Conservation (phyloP, 2,888 invertebrate species). For the Pogonocherus hispidulus region DNA sequence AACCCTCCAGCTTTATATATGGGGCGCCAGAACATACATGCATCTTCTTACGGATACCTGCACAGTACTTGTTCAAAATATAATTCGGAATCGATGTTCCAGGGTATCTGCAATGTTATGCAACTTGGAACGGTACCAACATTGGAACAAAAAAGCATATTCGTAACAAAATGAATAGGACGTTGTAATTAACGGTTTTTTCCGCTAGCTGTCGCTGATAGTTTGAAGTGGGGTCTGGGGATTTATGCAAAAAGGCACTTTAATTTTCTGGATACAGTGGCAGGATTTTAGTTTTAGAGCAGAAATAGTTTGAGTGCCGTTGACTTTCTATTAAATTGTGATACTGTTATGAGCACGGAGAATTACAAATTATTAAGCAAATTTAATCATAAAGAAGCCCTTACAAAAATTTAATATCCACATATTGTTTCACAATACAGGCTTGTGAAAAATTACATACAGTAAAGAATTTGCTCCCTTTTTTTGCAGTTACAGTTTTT, state of each 20-base stretch:
- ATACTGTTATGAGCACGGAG: no score
- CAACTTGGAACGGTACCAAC: constrained; percentile 30
- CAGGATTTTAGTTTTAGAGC: constrained; percentile 1
- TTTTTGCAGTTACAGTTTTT: no score
- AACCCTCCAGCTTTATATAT: not conserved
- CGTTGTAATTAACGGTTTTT: constrained; percentile 34
- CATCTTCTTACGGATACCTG: constrained; percentile 14
- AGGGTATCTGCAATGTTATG: constrained; percentile 16
- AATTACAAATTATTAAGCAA: not conserved
- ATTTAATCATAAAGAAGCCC: no score
- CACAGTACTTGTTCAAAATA: constrained; percentile 10
- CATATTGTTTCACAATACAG: no score
- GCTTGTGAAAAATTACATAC: no score
- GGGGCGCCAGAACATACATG: not conserved
- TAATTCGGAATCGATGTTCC: constrained; percentile 23
- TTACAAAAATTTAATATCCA: no score
- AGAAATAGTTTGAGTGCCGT: constrained; percentile 1
- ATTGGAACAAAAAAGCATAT: constrained; percentile 10
- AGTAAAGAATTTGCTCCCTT: no score
- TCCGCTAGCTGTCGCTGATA: constrained; percentile 8
- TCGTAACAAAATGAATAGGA: constrained; percentile 14
- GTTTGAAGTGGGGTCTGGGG: constrained; percentile 5
- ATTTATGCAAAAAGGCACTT: constrained; percentile 22
- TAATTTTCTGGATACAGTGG: not conserved
- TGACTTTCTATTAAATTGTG: not conserved